Base-by-base conservation (phyloP, 2,888 invertebrate genomes). In the Psylliodes chrysocephalus region DNA sequence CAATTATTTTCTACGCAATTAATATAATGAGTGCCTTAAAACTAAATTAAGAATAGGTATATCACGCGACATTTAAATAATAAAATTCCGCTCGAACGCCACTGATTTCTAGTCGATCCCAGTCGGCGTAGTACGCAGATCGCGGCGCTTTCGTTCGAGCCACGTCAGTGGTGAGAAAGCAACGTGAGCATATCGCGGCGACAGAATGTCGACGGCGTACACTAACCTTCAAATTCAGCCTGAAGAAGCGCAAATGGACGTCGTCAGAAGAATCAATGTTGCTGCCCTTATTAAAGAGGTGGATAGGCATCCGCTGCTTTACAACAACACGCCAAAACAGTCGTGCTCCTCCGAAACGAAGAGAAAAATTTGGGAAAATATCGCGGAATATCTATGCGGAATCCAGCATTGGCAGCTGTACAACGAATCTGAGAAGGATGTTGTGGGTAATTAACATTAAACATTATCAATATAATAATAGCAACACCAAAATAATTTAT, bases 281-380 rank as follows among this genome's bases (percentile, higher is more conserved):
- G 28, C 44, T 19, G 49, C 19, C 22, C 51, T 69, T 25, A 67
- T 69, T n/a, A 40, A 66, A 33, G 73, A 75, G 64, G 75, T 78
- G 40, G 71, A 73, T 64, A 74, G 71, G 53, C 66, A 75, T 25
- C 75, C 72, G 1, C 56, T 69, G 19, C 64, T 78, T 52, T 78
- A 78, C 66, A 75, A 77, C 57, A 62, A 68, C 40, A 63, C 64
- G 42, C 69, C 69, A 17, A 70, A 70, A 56, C 60, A 68, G 38
- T 38, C 42, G 6, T 49, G 38, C n/a, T 12, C 28, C 0, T 12
- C 54, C 25, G 73, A 73, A 28, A 6, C 64, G 57, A 74, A 70
- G 52, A 70, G 67, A 60, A 68, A 64, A 10, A 66, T 67, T 2
- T 77, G 76, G 76, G 74, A 73, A 44, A 71, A 72, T 35, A 70